Evolutionary conservation across 1,140 invertebrate species (phyloP), one percentile per base, ranked within the genome.

Genomic region (Pteromalus puparum): DNA sequence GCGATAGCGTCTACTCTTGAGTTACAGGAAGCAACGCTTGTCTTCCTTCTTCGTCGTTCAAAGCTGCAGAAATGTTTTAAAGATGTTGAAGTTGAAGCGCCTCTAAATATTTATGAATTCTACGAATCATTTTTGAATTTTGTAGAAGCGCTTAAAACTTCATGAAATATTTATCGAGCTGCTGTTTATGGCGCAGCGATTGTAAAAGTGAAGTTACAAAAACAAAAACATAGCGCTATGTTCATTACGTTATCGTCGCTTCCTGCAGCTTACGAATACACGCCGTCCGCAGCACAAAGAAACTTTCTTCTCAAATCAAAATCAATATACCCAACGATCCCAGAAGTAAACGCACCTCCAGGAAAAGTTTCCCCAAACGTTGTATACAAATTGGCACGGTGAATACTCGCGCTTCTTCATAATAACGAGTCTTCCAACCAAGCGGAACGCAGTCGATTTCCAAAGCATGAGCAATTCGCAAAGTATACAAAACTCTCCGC

Each of bases 331-430:
- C 21, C 6, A 61, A n/a, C 53, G 18, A 61, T 61, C 53, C 53
- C 6, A 6, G 6, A 61, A 61, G 7, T 61, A 61, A 61, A 61
- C 6, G 18, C 53, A 61, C 3, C 0, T 21, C 53, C 21, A n/a
- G 53, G 6, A 21, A 18, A 61, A 61, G 53, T 61, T 61, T n/a
- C 6, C 3, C 18, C 18, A 61, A 77, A 67, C 21, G 2, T 77
- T 65, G 74, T 70, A 53, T 21, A 48, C 42, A 77, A 75, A 21
- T 82, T 82, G 80, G 80, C 80, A 82, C 80, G 61, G 74, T 30
- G 21, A 42, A 46, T 28, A 28, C 68, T 26, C 68, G 68, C 24
- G 28, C 12, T n/a, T 13, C n/a, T 68, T 76, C 38, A 21, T 18
- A 48, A 78, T 61, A 30, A 30, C 48, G 46, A 76, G 26, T 61